Evolutionary conservation across 1,140 invertebrate genomes (phyloP).

Genomic region (Myzus persicae): DNA sequence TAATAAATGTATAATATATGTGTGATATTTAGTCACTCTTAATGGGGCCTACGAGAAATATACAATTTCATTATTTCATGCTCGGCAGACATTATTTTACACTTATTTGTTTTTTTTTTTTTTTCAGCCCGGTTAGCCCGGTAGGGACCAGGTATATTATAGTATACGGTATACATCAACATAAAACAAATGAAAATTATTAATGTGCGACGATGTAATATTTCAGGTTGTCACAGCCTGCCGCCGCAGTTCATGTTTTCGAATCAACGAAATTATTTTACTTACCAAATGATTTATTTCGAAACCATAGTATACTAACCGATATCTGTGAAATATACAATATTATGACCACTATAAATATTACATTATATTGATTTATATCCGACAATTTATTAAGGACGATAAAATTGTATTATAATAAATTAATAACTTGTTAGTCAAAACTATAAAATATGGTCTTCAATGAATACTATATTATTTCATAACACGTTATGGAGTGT

Average conservation of each 20-base stretch:
- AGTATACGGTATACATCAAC: neutral
- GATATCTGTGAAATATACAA: neutral
- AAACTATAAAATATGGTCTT: neutral
- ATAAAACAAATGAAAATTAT: slow-evolving; percentile 25
- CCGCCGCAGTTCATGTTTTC: neutral
- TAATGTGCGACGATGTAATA: slow-evolving; percentile 18
- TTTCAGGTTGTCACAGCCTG: neutral
- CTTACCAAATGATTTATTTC: neutral
- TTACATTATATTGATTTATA: neutral
- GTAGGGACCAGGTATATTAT: slow-evolving; percentile 1
- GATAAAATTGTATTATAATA: neutral
- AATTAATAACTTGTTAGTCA: neutral
- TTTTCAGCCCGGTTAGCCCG: neutral
- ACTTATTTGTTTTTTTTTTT: neutral
- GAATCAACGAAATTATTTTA: slow-evolving; percentile 11
- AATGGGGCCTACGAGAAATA: slow-evolving; percentile 22
- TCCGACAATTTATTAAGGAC: neutral
- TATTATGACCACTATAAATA: neutral
- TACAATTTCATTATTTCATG: slow-evolving; percentile 38
- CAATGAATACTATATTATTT: neutral
- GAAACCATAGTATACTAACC: neutral
- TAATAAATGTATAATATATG: slow-evolving; percentile 3
- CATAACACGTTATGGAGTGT: neutral
- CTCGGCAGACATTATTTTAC: slow-evolving; percentile 37
- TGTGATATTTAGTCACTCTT: neutral